A percentile compares a stretch with the other conserved stretches of the same genome.
Evolutionary conservation across 2,797 vertebrate genomes (phyloP).

Genomic region (Sarcophilus harrisii): DNA sequence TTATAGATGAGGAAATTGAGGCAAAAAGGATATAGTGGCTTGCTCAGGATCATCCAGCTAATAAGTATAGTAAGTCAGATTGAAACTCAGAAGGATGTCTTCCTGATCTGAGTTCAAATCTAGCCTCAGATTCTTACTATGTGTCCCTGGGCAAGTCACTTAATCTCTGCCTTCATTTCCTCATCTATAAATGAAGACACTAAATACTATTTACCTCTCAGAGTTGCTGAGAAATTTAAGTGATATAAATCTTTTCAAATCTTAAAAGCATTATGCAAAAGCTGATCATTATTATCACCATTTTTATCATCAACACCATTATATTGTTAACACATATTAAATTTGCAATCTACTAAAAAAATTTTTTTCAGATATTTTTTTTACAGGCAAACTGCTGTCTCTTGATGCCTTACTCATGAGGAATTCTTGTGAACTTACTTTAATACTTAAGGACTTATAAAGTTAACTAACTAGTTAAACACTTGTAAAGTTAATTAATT

Average conservation of each 20-base stretch:
- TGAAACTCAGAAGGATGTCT: not conserved
- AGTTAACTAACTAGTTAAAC: not conserved
- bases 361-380: not conserved
- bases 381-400: not conserved
- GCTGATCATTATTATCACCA: not conserved
- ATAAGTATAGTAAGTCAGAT: not conserved
- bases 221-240: not conserved
- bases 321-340: not conserved
- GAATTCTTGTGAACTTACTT: not conserved
- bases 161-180: not conserved
- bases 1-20: not conserved
- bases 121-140: not conserved
- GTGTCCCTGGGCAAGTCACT: not conserved
- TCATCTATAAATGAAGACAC: not conserved
- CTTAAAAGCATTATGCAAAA: not conserved
- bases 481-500: not conserved
- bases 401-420: not conserved
- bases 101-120: not conserved
- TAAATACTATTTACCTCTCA: not conserved
- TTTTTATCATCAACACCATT: not conserved
- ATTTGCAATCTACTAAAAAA: not conserved
- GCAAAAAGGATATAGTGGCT: not conserved
- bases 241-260: not conserved
- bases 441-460: not conserved
- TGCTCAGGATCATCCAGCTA: not conserved